A percentile compares a stretch with the other conserved stretches of the same genome.
phyloP scores from a whole-genome alignment of 2,888 invertebrate species.

The Limnephilus lunatus region DNA sequence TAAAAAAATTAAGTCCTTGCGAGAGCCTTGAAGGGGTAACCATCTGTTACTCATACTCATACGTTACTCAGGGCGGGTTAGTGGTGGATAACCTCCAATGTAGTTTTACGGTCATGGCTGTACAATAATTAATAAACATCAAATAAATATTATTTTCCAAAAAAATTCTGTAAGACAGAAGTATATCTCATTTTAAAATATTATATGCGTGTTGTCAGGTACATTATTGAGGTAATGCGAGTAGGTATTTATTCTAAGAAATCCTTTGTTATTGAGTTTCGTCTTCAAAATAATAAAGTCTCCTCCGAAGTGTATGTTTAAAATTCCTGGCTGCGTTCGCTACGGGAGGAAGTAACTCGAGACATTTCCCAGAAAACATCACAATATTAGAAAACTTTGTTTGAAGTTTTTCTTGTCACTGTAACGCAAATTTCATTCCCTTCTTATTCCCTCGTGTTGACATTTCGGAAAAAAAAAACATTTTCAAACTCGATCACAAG shows the following conservation, averaged over 20 bases:
- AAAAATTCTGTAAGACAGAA: no score
- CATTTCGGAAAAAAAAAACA: not conserved
- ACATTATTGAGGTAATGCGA: not conserved
- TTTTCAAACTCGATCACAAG: conserved; percentile 28
- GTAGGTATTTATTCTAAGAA: not conserved
- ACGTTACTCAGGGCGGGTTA: no score
- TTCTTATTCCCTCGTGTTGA: conserved; percentile 24
- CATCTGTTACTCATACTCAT: no score
- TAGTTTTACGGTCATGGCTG: no score
- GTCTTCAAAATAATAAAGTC: not conserved
- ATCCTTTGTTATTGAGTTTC: not conserved
- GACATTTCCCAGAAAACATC: conserved; percentile 43
- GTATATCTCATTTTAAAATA: no score
- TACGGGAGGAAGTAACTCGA: conserved; percentile 26
- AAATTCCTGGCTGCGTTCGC: not conserved
- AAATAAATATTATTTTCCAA: no score
- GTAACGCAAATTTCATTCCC: conserved; percentile 15
- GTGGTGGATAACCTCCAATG: no score
- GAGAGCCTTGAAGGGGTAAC: no score
- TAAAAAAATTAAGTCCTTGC: no score
- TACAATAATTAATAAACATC: no score
- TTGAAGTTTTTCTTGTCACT: conserved; percentile 42
- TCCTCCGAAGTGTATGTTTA: not conserved
- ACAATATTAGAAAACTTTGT: conserved; percentile 49
- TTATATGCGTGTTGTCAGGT: no score